Conservation (phyloP, 1,140 invertebrate genomes). For the Drosophila virilis region DNA sequence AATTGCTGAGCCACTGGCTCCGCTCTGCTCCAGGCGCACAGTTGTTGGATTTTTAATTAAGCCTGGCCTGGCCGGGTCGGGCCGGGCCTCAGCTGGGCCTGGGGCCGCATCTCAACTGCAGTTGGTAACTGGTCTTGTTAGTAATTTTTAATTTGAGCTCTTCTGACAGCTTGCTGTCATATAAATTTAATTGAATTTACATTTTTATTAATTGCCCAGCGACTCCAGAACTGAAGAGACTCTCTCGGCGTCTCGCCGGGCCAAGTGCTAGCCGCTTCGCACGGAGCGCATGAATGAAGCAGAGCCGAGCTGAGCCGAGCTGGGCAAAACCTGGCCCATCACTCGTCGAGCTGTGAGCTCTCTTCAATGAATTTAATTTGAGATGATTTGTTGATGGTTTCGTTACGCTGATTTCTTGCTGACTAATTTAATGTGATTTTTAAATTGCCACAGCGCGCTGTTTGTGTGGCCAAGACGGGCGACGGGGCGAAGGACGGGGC, state of each 20-base stretch:
- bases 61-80: constrained; percentile 49
- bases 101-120: background rate
- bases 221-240: constrained; percentile 1
- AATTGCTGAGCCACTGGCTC: constrained; percentile 39
- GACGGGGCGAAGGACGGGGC: background rate
- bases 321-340: constrained; percentile 11
- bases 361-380: constrained; percentile 82
- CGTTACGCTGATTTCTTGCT: constrained; percentile 83
- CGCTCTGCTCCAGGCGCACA: constrained; percentile 13
- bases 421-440: constrained; percentile 83
- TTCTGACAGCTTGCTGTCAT: constrained; percentile 84
- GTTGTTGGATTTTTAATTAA: constrained; percentile 82
- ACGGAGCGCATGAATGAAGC: constrained; percentile 66
- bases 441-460: constrained; percentile 71
- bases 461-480: constrained; percentile 63
- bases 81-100: constrained; percentile 47
- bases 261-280: constrained; percentile 57
- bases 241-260: background rate
- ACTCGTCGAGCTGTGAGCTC: constrained; percentile 21
- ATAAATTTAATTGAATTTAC: constrained; percentile 85
- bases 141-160: constrained; percentile 84
- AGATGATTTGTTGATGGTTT: constrained; percentile 83
- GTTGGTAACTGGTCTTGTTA: constrained; percentile 74
- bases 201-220: constrained; percentile 83
- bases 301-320: constrained; percentile 4